Conservation (phyloP, 2,888 invertebrate genomes). For the Anthrax anthrax region DNA sequence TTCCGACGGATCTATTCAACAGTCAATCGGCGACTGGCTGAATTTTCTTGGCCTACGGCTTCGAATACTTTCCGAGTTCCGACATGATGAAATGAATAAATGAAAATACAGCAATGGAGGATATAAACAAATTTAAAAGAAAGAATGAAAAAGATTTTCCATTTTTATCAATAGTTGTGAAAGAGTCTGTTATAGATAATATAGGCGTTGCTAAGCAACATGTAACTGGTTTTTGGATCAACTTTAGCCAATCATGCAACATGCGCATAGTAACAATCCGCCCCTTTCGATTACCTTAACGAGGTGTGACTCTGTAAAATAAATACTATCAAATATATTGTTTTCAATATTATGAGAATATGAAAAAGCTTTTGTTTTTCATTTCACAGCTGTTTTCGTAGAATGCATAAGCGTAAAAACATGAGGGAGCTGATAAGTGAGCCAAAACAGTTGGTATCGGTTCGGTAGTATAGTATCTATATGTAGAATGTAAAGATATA, state of each 20-base stretch:
- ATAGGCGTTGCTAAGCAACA: conserved; percentile 34
- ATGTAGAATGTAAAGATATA: conserved; percentile 1
- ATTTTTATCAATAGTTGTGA: background rate
- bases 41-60: background rate
- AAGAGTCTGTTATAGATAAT: conserved; percentile 4
- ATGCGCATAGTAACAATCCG: conserved; percentile 12
- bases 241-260: conserved; percentile 12
- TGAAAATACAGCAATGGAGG: background rate
- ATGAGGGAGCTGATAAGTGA: too few species aligned
- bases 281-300: conserved; percentile 14
- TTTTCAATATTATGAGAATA: background rate
- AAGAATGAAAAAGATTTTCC: background rate
- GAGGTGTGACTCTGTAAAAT: conserved; percentile 17
- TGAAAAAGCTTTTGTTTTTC: too few species aligned
- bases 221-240: conserved; percentile 21
- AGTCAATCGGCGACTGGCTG: conserved; percentile 5
- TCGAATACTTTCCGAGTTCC: background rate
- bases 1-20: conserved; percentile 4
- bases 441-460: too few species aligned
- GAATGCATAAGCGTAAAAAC: too few species aligned
- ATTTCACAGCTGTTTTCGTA: too few species aligned
- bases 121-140: background rate
- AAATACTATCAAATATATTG: conserved; percentile 7
- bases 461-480: too few species aligned
- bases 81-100: too few species aligned